Evolutionary conservation across 1,140 invertebrate species (phyloP), one percentile per base, ranked within the genome.

Genomic region (Conus betulinus): DNA sequence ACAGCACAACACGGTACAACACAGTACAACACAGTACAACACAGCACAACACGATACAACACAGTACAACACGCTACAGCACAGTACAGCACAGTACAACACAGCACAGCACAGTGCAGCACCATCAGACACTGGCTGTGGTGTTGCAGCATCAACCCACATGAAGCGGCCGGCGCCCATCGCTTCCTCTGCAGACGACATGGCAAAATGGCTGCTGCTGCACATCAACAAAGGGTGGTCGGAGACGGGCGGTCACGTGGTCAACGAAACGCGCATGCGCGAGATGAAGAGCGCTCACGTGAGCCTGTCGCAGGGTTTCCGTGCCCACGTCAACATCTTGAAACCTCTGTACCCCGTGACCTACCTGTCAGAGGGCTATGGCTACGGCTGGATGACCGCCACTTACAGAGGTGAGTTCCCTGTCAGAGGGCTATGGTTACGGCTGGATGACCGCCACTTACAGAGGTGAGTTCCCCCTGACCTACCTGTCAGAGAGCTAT

Each of bases 151-250:
- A 87, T 91, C 11, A 27, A 52, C 60, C 90, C 90, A 17, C 20
- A 87, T 23, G 91, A 91, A 74, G 88, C 90, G 17, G 90, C 91
- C 23, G 91, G 90, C 5, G 87, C 84, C 84, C 51, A 89, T 91
- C 10, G 84, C 88, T 6, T 91, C 91, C 3, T 89, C 88, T 20
- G 90, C 89, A 71, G 85, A 87, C 85, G 85, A 87, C 85, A 87
- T 87, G 85, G 85, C 85, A 4, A 78, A 87, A 25, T 87, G 78
- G 85, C 90, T 91, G 90, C 85, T 90, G 63, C 78, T 85, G 39
- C 90, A 90, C 71, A 82, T 89, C 20, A 67, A 91, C 17, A 52
- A 67, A 1, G 81, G 87, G 11, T 87, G 85, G 39, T 39, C 78
- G 17, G 88, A 85, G 5, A 63, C 83, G 2, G 84, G 85, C 11